These are phyloP conservation scores for Microtus ochrogaster DNA, from an alignment of 2,113 vertebrate species.

Conservation along the genomic window DNA sequence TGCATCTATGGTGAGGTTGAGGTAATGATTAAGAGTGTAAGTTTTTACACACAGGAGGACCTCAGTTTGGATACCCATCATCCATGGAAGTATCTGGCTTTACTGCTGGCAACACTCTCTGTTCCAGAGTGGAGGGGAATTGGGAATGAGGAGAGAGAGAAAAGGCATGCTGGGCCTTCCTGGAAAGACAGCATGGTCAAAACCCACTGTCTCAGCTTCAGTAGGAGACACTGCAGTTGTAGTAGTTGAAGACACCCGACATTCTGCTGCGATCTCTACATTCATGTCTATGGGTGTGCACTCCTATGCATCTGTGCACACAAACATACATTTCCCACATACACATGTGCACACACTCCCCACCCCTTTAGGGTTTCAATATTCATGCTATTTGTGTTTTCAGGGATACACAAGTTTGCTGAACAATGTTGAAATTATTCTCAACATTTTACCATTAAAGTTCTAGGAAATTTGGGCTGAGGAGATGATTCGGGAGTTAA, in stretches of 20 bases:
- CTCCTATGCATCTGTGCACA: neutral
- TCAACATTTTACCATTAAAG: neutral
- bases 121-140: fast-evolving
- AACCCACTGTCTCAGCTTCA: neutral
- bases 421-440: neutral
- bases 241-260: too few species aligned
- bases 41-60: too few species aligned
- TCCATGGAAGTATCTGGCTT: too few species aligned
- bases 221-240: neutral
- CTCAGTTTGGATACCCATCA: neutral
- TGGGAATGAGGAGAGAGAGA: neutral
- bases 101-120: neutral
- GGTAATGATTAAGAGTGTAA: neutral
- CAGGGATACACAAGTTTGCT: neutral
- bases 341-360: neutral
- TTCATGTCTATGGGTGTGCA: neutral
- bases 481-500: neutral
- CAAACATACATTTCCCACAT: too few species aligned
- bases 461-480: neutral
- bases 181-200: neutral
- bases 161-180: neutral
- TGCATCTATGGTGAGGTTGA: too few species aligned
- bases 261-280: neutral
- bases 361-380: neutral
- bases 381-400: neutral